Conservation (phyloP, 2,888 invertebrate species). For the Drosophila bunnanda region DNA sequence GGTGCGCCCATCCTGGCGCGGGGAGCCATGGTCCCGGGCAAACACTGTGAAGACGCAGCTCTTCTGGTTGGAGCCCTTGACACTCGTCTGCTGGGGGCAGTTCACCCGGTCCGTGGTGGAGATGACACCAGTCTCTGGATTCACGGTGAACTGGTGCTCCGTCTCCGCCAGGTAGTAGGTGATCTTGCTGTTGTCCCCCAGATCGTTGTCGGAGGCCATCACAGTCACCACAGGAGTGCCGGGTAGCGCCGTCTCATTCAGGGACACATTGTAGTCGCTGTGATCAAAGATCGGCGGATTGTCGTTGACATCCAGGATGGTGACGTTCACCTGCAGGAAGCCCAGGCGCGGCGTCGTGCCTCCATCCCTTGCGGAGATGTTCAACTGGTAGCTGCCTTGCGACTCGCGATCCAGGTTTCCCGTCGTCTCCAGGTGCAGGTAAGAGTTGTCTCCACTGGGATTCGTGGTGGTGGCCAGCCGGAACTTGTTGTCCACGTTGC, state of each 20-base stretch:
- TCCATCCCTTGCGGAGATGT: slow-evolving; percentile 95
- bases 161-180: slow-evolving; percentile 95
- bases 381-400: slow-evolving; percentile 92
- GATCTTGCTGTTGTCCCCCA: slow-evolving; percentile 96
- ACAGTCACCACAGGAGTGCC: slow-evolving; percentile 95
- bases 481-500: slow-evolving; percentile 95
- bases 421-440: slow-evolving; percentile 95
- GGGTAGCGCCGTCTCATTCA: slow-evolving; percentile 97
- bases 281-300: slow-evolving; percentile 97
- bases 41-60: slow-evolving; percentile 97
- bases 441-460: slow-evolving; percentile 95
- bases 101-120: slow-evolving; percentile 91
- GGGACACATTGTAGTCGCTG: slow-evolving; percentile 95
- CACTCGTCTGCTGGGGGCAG: slow-evolving; percentile 91
- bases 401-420: slow-evolving; percentile 96
- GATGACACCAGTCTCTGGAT: slow-evolving; percentile 95
- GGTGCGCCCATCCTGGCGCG: slow-evolving; percentile 95
- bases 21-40: slow-evolving; percentile 96
- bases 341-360: slow-evolving; percentile 93
- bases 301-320: slow-evolving; percentile 96
- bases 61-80: slow-evolving; percentile 87
- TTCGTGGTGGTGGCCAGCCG: slow-evolving; percentile 94
- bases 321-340: slow-evolving; percentile 94
- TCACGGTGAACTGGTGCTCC: slow-evolving; percentile 95
- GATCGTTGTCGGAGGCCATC: slow-evolving; percentile 96